Evolutionary conservation across 2,113 vertebrate genomes (phyloP), one percentile per base, ranked within the genome.

Genomic region (Ceuthmochares aereus): DNA sequence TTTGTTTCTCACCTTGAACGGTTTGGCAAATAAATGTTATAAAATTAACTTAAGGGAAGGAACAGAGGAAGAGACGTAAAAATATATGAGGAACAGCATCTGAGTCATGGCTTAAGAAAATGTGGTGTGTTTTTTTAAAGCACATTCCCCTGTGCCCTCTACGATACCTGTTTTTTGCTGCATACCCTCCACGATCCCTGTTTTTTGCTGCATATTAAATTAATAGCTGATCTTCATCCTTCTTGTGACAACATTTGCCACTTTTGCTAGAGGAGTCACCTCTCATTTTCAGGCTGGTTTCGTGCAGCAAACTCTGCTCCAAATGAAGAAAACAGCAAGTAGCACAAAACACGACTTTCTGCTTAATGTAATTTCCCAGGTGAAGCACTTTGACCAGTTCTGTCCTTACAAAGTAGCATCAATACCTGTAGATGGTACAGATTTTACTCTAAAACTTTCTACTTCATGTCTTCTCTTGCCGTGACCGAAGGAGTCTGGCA

Each of bases 1-100:
- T 30, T 64, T 45, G 43, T 84, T 91, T 67, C 43, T 95, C 83
- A 89, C 76, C 92, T 95, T 92, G 60, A 93, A 66, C 42, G 40
- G 56, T 94, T 89, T 94, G 73, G 77, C 60, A 84, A 64, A 51
- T 20, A 74, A 51, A 84, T 73, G 36, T 78, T 89, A 68, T 15
- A 87, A 96, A 92, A 90, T 92, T 89, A 89, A 77, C 51, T 74
- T 45, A 26, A 77, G 40, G 69, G 54, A 72, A 87, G 80, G 47
- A 87, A 69, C 23, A 69, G 89, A 94, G 85, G 75, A 90, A 90
- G 92, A 87, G 45, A 25, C 2, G 2, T 86, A 68, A 81, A 80
- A 80, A 75, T 92, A 56, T 86, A 55, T 68, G 92, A 68, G 54
- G 79, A 75, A 75, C 56, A 68, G 30, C 52, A 30, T 59, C 63